phyloP scores from a whole-genome alignment of 2,113 vertebrate genomes.

The Nasalis larvatus region DNA sequence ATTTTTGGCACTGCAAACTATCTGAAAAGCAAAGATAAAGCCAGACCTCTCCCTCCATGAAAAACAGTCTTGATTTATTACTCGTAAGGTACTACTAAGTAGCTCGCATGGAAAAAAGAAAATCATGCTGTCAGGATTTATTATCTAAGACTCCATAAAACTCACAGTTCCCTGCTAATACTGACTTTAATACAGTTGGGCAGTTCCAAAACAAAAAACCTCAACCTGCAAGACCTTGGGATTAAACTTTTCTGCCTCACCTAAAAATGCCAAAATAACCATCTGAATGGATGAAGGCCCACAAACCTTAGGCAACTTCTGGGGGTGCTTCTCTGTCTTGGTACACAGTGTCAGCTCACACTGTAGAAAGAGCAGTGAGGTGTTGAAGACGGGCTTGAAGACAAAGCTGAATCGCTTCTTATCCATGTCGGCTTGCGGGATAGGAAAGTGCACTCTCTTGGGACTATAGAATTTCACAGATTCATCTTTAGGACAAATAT shows the following conservation, averaged over 20 bases:
- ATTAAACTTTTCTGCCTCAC: neutral
- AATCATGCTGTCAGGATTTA: slow-evolving; percentile 63
- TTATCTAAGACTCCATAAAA: slow-evolving; percentile 56
- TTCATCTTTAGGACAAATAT: slow-evolving; percentile 94
- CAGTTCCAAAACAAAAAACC: slow-evolving; percentile 22
- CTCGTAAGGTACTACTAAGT: slow-evolving; percentile 19
- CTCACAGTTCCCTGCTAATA: neutral
- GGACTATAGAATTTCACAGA: slow-evolving; percentile 88
- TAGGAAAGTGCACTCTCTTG: slow-evolving; percentile 80
- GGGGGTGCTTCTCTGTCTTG: slow-evolving; percentile 77
- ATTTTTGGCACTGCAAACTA: slow-evolving; percentile 41
- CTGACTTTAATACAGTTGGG: neutral
- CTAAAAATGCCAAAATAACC: slow-evolving; percentile 9
- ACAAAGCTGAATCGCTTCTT: slow-evolving; percentile 94
- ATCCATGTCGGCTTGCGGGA: slow-evolving; percentile 81
- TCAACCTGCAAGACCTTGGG: slow-evolving; percentile 24
- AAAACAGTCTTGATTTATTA: slow-evolving; percentile 76
- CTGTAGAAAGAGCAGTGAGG: slow-evolving; percentile 92
- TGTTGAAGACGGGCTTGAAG: slow-evolving; percentile 91
- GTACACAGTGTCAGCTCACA: slow-evolving; percentile 94
- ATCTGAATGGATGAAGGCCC: neutral
- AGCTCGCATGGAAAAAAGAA: slow-evolving; percentile 46
- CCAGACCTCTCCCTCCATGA: slow-evolving; percentile 47
- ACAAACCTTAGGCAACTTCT: slow-evolving; percentile 88
- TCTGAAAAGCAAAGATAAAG: slow-evolving; percentile 59